phyloP scores from a whole-genome alignment of 2,113 vertebrate species.

The Otocyon megalotis region DNA sequence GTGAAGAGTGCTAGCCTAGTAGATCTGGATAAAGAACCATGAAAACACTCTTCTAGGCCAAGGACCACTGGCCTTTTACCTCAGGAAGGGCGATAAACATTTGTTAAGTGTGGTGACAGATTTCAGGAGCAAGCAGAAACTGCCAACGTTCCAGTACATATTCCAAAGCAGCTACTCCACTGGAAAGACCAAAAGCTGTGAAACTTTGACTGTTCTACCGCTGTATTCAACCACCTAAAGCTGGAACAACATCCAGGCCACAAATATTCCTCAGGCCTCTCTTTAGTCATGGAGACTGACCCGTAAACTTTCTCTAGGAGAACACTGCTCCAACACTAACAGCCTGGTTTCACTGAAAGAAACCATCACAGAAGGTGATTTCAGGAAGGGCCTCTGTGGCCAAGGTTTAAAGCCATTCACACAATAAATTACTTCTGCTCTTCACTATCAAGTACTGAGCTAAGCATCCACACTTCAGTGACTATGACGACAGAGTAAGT shows the following conservation, averaged over 20 bases:
- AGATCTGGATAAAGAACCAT: conserved; percentile 20
- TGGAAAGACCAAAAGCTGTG: neutral
- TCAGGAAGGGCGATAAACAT: neutral
- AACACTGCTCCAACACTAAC: neutral
- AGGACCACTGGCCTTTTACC: neutral
- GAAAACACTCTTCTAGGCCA: neutral
- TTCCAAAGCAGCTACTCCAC: neutral
- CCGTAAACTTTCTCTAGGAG: neutral
- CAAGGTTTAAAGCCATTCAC: conserved; percentile 14
- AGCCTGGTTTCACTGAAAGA: neutral
- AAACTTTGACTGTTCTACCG: neutral
- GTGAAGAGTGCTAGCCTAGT: neutral
- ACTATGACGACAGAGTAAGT: neutral
- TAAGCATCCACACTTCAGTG: neutral
- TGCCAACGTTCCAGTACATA: neutral
- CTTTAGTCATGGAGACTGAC: neutral
- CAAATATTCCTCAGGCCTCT: neutral
- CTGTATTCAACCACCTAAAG: neutral
- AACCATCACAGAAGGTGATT: neutral
- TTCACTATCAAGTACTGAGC: neutral
- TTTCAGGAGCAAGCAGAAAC: neutral
- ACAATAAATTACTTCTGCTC: neutral
- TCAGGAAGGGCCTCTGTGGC: neutral
- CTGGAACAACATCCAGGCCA: neutral
- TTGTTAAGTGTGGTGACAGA: neutral